Evolutionary conservation across 2,888 invertebrate species (phyloP), one percentile per base, ranked within the genome.

Genomic region (Pachycephus smyrnensis): DNA sequence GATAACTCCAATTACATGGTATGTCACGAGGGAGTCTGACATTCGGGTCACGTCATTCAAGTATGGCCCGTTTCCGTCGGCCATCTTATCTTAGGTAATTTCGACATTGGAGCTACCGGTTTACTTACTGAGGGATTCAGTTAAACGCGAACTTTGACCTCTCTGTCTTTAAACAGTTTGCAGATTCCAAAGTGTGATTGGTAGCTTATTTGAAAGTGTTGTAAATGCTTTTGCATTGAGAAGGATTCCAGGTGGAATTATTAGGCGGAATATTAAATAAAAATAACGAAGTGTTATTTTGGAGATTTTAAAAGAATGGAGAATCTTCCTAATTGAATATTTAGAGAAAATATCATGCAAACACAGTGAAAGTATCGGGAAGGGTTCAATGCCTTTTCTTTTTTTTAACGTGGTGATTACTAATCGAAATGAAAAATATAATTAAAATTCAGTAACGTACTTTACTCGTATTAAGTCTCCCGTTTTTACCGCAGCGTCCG

Each of bases 31-130:
- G 76, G 80, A 82, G 78, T 78, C 80, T 76, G 79, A 83, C 82
- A 87, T 86, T 82, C 85, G 82, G 87, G 86, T 87, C 87, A 86
- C 84, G 87, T 86, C 88, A 86, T 84, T 88, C 85, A 86, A 86
- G 80, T 75, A 82, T 80, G 80, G 83, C 78, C 79, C 81, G 78
- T 77, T 80, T 81, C 81, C 73, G 79, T 82, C 79, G 80, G 80
- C 80, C 77, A 74, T 78, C 76, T 75, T 75, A 37, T 76, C 79
- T 80, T 77, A 75, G 80, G 77, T 80, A 79, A 79, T 82, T 80
- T 77, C 75, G n/a, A 76, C 75, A 79, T 81, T 75, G 81, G 78
- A 71, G 33, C 31, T 71, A 31, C 71, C 71, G 31, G 12, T 55
- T 55, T 55, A 55, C 23, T 23, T 55, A 23, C 15, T 1, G 2